phyloP scores from a whole-genome alignment of 2,113 vertebrate species.

The Pantherophis guttatus region DNA sequence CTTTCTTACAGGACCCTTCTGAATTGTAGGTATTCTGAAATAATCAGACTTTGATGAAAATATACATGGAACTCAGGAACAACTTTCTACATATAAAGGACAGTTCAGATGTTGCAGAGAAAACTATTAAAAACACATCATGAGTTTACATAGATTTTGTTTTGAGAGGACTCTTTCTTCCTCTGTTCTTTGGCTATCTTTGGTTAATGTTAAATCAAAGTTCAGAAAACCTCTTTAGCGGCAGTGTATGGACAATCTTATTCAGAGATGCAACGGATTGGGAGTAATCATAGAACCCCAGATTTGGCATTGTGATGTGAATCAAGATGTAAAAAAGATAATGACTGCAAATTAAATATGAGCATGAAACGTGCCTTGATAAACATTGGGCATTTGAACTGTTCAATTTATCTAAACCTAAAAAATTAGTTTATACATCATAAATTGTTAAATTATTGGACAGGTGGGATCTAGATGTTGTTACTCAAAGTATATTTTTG shows the following conservation, averaged over 20 bases:
- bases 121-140: neutral
- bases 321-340: neutral
- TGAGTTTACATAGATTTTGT: neutral
- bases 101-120: neutral
- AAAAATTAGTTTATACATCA: neutral
- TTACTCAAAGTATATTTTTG: neutral
- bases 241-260: neutral
- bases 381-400: neutral
- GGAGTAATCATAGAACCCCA: neutral
- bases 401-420: neutral
- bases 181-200: neutral
- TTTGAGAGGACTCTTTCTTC: too few relatives aligned
- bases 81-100: neutral
- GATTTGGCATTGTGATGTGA: neutral
- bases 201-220: neutral
- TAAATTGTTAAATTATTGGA: neutral
- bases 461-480: neutral
- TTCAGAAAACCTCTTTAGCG: neutral
- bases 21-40: slow-evolving; percentile 17
- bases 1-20: neutral
- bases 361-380: neutral
- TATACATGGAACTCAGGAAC: neutral
- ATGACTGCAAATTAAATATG: neutral
- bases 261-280: neutral
- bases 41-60: neutral